Base-by-base conservation (phyloP, 23 tunicate species). In the Halocynthia roretzi region DNA sequence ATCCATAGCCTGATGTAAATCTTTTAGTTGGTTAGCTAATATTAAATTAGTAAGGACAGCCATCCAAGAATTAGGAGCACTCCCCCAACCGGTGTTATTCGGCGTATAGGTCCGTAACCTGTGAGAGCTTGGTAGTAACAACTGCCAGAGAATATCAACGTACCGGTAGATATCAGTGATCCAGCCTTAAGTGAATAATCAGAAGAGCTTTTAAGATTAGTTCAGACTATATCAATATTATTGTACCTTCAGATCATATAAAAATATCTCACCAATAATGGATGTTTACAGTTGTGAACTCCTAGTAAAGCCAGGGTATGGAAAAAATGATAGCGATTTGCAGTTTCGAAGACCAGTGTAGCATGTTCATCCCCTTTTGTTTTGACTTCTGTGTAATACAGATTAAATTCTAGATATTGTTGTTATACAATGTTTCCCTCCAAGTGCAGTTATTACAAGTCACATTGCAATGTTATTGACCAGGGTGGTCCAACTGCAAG, bases 91-190 rank as follows among this genome's bases (percentile, higher is more conserved):
- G 78, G 78, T 20, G 78, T 74, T 53, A 74, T 56, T 8, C 6
- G 55, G 19, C 78, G 65, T 8, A 74, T 54, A 19, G 78, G 56
- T 12, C 40, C 18, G 65, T 74, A 62, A 0, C 78, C 78, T 8
- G 78, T 74, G 18, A 74, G n/a, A 53, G 78, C 56, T 74, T 74
- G 78, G 40, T 74, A 74, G 31, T 74, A 74, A 54, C 55, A 50
- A 74, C 62, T 74, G 5, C 78, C 78, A 8, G 60, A 74, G 56
- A 74, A 74, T 18, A 74, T 53, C 8, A 74, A 17, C 78, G 52
- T 74, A 6, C 78, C 78, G 12, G 78, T 50, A 20, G 78, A 5
- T 0, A 74, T 19, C 31, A 74, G 21, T 11, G 60, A 14, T 52
- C 78, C 78, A 56, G 78, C 56, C 71, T 67, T 40, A 67, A 67